phyloP scores from a whole-genome alignment of 2,113 vertebrate genomes.

The Oriolus oriolus region DNA sequence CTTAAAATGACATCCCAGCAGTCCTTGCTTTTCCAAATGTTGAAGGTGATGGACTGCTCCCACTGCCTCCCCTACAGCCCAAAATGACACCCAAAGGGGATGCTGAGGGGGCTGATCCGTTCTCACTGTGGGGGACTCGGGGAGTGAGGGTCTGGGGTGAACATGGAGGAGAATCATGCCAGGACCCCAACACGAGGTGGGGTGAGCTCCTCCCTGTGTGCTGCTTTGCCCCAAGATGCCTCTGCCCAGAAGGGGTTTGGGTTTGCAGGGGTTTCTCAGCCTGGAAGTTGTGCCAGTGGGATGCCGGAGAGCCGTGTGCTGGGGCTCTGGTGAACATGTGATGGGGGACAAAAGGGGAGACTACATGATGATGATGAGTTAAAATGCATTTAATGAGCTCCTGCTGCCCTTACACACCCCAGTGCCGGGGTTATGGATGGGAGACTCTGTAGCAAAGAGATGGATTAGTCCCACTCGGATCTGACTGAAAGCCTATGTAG shows the following conservation, averaged over 20 bases:
- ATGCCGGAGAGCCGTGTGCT: fast-evolving
- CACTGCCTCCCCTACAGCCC: background rate
- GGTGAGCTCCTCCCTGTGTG: background rate
- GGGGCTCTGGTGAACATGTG: fast-evolving
- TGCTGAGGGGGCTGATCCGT: fast-evolving
- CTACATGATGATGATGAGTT: background rate
- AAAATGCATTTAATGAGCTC: background rate
- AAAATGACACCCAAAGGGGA: background rate
- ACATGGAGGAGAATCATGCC: fast-evolving
- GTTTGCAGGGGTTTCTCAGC: background rate
- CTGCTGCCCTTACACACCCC: background rate
- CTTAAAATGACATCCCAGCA: background rate
- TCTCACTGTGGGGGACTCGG: fast-evolving
- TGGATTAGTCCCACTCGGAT: background rate
- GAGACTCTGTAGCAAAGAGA: background rate
- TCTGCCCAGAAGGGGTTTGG: background rate
- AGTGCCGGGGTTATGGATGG: fast-evolving
- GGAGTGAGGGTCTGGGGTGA: background rate
- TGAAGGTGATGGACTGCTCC: background rate
- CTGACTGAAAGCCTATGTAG: background rate
- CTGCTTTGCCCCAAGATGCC: fast-evolving
- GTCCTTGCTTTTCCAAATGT: background rate
- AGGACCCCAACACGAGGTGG: fast-evolving
- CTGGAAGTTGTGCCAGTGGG: background rate
- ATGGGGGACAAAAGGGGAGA: background rate